Percentiles rank a stretch among this genome's conserved stretches.
Evolutionary conservation across 2,113 vertebrate genomes (phyloP).

Genomic region (Leuciscus idus): DNA sequence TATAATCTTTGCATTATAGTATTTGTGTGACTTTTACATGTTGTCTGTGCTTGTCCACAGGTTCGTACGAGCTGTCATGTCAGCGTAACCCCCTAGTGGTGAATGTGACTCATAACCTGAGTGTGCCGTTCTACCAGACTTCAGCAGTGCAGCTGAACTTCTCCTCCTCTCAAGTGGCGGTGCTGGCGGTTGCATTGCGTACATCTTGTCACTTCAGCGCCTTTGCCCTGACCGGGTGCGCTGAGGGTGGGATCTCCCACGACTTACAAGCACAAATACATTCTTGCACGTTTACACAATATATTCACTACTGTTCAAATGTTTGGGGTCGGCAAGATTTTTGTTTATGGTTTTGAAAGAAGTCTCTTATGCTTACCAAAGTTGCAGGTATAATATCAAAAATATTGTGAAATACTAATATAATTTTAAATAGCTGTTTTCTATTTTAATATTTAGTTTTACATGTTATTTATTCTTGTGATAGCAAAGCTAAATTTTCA

Average conservation of each 20-base stretch:
- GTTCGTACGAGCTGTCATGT: constrained; percentile 84
- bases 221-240: constrained; percentile 78
- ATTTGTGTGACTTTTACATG: not conserved
- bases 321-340: not conserved
- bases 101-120: constrained; percentile 76
- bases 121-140: constrained; percentile 67
- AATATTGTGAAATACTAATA: no score
- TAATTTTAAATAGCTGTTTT: no score
- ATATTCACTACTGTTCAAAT: not conserved
- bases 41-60: constrained; percentile 65
- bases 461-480: no score
- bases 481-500: no score
- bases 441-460: no score
- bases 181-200: constrained; percentile 85
- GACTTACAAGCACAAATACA: constrained; percentile 59
- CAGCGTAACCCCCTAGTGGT: constrained; percentile 85
- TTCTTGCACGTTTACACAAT: not conserved
- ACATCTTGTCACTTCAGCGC: constrained; percentile 77
- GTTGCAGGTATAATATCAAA: not conserved
- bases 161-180: constrained; percentile 83
- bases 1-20: not conserved
- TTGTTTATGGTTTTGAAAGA: no score
- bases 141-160: constrained; percentile 82
- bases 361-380: not conserved
- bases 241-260: constrained; percentile 76